Percentiles rank a stretch among this genome's conserved stretches.
phyloP scores from a whole-genome alignment of 2,113 vertebrate species.

The Phalacrocorax pelagicus region DNA sequence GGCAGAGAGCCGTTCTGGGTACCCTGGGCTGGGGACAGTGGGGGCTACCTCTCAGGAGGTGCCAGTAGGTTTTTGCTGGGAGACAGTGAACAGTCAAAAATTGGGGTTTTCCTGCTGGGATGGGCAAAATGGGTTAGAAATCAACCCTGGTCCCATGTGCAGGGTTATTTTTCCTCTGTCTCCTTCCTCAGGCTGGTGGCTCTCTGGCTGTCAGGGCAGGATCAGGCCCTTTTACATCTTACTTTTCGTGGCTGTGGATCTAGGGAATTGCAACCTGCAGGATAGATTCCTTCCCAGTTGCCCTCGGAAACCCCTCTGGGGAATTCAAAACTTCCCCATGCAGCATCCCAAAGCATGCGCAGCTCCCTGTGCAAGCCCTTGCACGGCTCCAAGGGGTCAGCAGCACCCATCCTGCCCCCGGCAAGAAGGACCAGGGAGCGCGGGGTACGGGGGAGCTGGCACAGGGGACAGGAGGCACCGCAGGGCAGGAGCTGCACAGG shows the following conservation, averaged over 20 bases:
- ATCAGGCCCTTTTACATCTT: background rate
- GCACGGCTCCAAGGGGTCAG: background rate
- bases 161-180: background rate
- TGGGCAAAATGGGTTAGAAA: background rate
- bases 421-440: background rate
- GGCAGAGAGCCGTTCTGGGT: background rate
- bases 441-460: rapidly evolving
- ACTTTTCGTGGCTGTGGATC: background rate
- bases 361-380: background rate
- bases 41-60: background rate
- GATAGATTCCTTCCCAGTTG: background rate
- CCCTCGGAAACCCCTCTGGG: background rate
- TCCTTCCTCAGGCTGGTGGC: background rate
- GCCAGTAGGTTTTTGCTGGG: background rate
- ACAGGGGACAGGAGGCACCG: background rate
- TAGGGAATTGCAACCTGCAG: background rate
- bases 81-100: background rate
- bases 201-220: background rate
- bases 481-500: background rate
- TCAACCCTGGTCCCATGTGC: background rate
- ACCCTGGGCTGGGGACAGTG: background rate
- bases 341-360: rapidly evolving
- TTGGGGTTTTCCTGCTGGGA: background rate
- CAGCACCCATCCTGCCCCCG: background rate
- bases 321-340: rapidly evolving